phyloP scores from a whole-genome alignment of 2,113 vertebrate species.

The Thomomys bottae region DNA sequence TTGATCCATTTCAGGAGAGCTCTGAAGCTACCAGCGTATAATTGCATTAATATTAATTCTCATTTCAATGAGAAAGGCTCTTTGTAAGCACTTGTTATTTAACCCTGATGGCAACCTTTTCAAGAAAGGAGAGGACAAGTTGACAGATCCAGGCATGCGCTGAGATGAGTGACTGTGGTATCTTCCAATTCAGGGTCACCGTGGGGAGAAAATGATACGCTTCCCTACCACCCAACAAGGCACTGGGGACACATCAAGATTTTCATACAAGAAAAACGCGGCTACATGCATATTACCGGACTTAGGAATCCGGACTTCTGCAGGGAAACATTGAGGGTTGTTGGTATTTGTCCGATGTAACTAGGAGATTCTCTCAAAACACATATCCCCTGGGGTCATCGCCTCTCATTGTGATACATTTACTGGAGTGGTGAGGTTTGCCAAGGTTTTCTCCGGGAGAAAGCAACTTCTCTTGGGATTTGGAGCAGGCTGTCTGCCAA shows the following conservation, averaged over 20 bases:
- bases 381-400: slow-evolving; percentile 14
- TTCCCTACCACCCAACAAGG: background rate
- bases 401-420: slow-evolving; percentile 7
- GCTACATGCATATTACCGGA: background rate
- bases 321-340: background rate
- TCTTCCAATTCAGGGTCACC: background rate
- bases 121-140: background rate
- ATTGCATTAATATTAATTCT: slow-evolving; percentile 77
- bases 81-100: slow-evolving; percentile 68
- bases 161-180: background rate
- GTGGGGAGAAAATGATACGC: background rate
- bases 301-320: background rate
- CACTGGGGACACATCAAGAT: background rate
- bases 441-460: slow-evolving; percentile 48
- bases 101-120: slow-evolving; percentile 57
- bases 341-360: slow-evolving; percentile 59
- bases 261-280: background rate
- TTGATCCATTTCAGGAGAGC: slow-evolving; percentile 64
- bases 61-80: slow-evolving; percentile 65
- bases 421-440: background rate
- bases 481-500: background rate
- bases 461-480: slow-evolving; percentile 6
- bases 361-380: slow-evolving; percentile 51
- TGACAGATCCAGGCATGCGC: background rate
- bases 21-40: slow-evolving; percentile 53